Evolutionary conservation across 2,888 invertebrate species (phyloP), one percentile per base, ranked within the genome.

Genomic region (Eupithecia vulgata): DNA sequence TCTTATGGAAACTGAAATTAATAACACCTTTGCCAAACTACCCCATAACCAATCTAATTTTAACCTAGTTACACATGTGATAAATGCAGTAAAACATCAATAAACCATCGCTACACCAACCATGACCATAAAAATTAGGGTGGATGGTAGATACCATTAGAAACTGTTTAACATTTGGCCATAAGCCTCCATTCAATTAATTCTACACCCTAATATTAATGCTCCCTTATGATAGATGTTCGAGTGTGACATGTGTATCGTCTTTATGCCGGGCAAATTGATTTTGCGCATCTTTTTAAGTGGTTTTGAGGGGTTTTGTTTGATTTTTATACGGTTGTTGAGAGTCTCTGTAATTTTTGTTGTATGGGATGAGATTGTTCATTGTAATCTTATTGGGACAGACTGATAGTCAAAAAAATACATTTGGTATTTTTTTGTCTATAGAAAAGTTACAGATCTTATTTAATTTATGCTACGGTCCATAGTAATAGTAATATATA

Each of bases 81-180:
- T 71, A 76, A 77, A 30, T 4, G 30, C 30, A 30, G 30, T 30
- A 30, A 30, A 30, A 74, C 35, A 73, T 57, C 73, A 71, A 74
- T 78, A 74, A 78, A 78, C 76, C 61, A 48, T 61, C 77, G 73
- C 77, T 80, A 76, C 68, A 75, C 70, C 45, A 76, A 15, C 72
- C 69, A 61, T 69, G 69, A 77, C 71, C 74, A 79, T 81, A 84
- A 79, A 79, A 70, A 74, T 75, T 72, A 62, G 79, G 80, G 81
- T 81, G 82, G 85, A 86, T 84, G 68, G 80, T 70, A 84, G 89
- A 90, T 89, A 88, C 83, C 83, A 90, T 92, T 91, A 91, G 91
- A 91, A 91, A 88, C 88, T 89, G 89, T 92, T 92, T 92, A 93
- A 91, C 92, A 92, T 93, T 92, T 90, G 92, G 91, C 82, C 85